Base-by-base conservation (phyloP, 1,140 invertebrate species). In the Drosophila eugracilis region DNA sequence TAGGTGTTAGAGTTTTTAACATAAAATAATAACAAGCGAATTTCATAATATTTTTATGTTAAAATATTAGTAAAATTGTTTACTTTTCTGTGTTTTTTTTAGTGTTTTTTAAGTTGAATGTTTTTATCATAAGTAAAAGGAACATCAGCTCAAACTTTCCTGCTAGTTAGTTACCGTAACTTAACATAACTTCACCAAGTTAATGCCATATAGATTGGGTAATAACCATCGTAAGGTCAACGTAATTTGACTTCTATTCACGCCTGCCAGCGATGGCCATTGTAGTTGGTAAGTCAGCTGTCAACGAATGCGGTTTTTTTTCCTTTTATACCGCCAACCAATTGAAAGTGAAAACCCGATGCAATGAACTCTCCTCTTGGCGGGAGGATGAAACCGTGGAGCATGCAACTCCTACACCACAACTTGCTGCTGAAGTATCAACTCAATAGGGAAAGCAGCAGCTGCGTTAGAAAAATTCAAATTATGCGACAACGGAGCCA, bases 391-490 rank as follows among this genome's bases (percentile, higher is more conserved):
- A 19, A 55, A 55, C 39, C 24, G 17, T 28, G 15, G 26, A n/a
- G 41, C 39, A 32, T 30, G 58, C 50, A 52, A 70, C 69, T 72
- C 69, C 69, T 72, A 72, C 69, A 39, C 54, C 66, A 72, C 32
- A 47, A 45, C 45, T 39, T 54, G 63, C 63, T 52, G 41, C 17
- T 57, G 28, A 7, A 39, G 36, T 17, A 19, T 14, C n/a, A 14
- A 10, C 14, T 15, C 58, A 62, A 22, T 28, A 47, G 67, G 48
- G 69, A 65, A 72, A 74, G 70, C 69, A 34, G 62, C 70, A 48
- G 55, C 70, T 73, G 70, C 67, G 67, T 55, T 75, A 75, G 72
- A 75, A 75, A 75, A 75, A 75, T 75, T 75, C 71, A 75, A 75
- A 75, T 75, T 75, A 75, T 75, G 71, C 71, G 49, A 67, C 71